Evolutionary conservation across 2,888 invertebrate genomes (phyloP), one percentile per base, ranked within the genome.

Genomic region (Tipula lateralis): DNA sequence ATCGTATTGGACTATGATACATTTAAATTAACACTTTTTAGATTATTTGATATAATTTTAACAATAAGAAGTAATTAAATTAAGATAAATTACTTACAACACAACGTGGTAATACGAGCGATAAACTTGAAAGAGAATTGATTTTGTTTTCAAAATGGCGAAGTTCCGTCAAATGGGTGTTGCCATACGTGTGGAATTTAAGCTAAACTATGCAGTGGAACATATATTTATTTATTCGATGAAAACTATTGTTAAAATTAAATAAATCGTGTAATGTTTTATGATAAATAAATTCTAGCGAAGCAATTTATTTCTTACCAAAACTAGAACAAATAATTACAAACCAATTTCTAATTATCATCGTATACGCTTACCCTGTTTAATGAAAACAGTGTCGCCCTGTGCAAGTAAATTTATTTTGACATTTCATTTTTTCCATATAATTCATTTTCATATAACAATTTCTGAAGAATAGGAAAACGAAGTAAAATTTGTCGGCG

Each of bases 91-190:
- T 34, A 83, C 83, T 83, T 83, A 83, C 83, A 34, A 34, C 34
- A 83, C 83, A 83, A 83, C 83, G 83, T 83, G 83, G 83, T 83
- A 83, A 32, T 30, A 30, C 29, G 82, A 82, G 9, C 29, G 82
- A 82, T 32, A 82, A 30, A n/a, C 24, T 32, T 32, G 32, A 82
- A 82, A 82, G 82, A 82, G 66, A 66, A 66, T 66, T 66, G 24
- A 66, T 66, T 66, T 66, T 66, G 66, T 66, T 66, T 66, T 66
- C 66, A 66, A 66, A 66, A 66, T 66, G 66, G 66, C 66, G 66
- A 66, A 24, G 66, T 66, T 66, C 24, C 66, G 19, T 66, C 66
- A 24, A 7, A 24, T 24, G 24, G 3, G 66, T 66, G 66, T 24
- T 66, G 24, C 24, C 66, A 66, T 66, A 9, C 9, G 24, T 24